phyloP scores from a whole-genome alignment of 2,113 vertebrate genomes.

The Gobio gobio region DNA sequence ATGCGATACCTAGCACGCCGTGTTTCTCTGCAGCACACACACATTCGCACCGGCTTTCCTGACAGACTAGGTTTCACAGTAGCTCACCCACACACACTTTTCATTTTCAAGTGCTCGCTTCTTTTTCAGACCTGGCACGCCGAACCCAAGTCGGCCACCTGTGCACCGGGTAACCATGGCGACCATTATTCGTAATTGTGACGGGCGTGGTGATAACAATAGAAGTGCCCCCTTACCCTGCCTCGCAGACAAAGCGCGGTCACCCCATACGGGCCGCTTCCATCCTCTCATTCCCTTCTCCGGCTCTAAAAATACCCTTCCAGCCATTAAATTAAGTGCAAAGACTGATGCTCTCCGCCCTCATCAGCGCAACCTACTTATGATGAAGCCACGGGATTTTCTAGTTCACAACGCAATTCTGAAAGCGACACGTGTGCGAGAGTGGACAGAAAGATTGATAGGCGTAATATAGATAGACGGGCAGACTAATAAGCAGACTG shows the following conservation, averaged over 20 bases:
- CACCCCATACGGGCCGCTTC: neutral
- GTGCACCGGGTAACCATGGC: constrained; percentile 29
- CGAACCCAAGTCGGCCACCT: constrained; percentile 16
- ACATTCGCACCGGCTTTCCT: neutral
- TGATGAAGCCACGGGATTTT: constrained; percentile 41
- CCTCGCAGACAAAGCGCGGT: neutral
- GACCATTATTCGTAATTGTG: constrained; percentile 3
- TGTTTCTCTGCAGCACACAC: constrained; percentile 7
- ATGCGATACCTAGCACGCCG: neutral
- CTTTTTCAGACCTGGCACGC: constrained; percentile 20
- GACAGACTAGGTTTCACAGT: constrained; percentile 27
- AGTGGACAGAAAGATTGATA: constrained; percentile 14
- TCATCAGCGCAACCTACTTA: constrained; percentile 56
- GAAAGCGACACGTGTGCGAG: neutral
- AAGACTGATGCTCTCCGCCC: constrained; percentile 55
- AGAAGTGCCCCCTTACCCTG: neutral
- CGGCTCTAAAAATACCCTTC: constrained; percentile 74
- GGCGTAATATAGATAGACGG: neutral
- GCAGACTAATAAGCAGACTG: neutral
- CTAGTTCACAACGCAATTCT: neutral
- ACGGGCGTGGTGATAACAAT: constrained; percentile 9
- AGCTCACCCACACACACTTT: constrained; percentile 33
- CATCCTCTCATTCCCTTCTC: constrained; percentile 5
- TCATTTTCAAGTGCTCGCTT: constrained; percentile 20
- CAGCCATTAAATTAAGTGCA: constrained; percentile 72